Percentiles rank a stretch among this genome's conserved stretches.
Conservation (phyloP, 2,888 invertebrate genomes). For the Tenthredo distinguenda region DNA sequence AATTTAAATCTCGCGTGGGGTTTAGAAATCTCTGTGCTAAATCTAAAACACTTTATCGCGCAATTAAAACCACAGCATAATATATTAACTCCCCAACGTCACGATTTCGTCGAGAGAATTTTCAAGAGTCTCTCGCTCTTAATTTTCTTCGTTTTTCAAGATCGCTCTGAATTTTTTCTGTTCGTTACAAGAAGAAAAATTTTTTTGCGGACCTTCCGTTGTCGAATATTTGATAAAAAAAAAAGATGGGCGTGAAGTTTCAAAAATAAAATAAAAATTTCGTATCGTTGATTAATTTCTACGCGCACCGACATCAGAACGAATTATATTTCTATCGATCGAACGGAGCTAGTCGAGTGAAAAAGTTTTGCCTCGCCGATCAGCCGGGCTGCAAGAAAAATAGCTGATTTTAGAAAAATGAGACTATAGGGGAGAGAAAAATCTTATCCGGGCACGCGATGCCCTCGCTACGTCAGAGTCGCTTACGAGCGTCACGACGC, state of each 20-base stretch:
- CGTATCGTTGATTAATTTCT: too few relatives aligned
- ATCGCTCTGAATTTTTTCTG: neutral
- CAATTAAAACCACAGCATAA: constrained; percentile 2
- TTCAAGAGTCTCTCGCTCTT: neutral
- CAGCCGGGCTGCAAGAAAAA: neutral
- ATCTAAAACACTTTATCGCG: constrained; percentile 42
- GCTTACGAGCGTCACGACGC: constrained; percentile 27
- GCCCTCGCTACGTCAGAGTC: constrained; percentile 27
- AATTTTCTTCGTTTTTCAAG: neutral
- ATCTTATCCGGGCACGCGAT: constrained; percentile 37
- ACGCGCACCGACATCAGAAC: too few relatives aligned
- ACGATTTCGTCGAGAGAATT: neutral
- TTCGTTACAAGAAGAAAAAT: neutral
- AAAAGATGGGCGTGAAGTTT: too few relatives aligned
- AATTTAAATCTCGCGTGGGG: constrained; percentile 52
- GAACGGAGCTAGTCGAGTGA: too few relatives aligned
- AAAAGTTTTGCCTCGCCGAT: too few relatives aligned
- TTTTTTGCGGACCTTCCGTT: neutral
- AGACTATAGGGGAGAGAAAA: neutral
- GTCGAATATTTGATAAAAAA: neutral
- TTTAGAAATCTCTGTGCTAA: constrained; percentile 22
- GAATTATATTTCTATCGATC: too few relatives aligned
- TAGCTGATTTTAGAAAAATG: neutral
- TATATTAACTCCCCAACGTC: neutral
- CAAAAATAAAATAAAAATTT: neutral